Evolutionary conservation across 2,113 vertebrate genomes (phyloP), one percentile per base, ranked within the genome.

Genomic region (Recurvirostra avosetta): DNA sequence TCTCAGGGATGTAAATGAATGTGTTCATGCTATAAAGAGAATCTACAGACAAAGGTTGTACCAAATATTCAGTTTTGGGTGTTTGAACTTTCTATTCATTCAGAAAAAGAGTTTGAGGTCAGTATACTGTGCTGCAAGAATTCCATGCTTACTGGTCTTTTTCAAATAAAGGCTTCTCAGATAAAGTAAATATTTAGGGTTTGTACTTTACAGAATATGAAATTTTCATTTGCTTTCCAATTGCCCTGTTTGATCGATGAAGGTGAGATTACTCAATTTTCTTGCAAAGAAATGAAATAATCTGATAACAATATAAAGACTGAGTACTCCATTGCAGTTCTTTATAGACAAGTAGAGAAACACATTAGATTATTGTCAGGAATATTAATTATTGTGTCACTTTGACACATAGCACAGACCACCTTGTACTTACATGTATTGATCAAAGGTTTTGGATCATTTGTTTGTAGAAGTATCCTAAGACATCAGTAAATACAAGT

Each of bases 341-440:
- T 55, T 92, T 86, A 91, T 63, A 70, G 15, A 83, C 11, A 87
- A 93, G 11, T 55, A 56, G 18, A 96, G 50, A 91, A 88, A 91
- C 55, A 86, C 32, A 74, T 55, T 86, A 50, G 55, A 43, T 63
- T 94, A 72, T 52, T 93, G 41, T 80, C 67, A 91, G 23, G 58
- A 16, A 49, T 93, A 94, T 93, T 95, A 97, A 94, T 93, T 95
- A 75, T 90, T 50, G 30, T 84, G 62, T 49, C 49, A 74, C 36
- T 97, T 95, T 95, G 59, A 88, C 52, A 58, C 59, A 72, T 41
- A 71, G 4, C 22, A 92, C 18, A 75, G 72, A 59, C 19, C 43
- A 65, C 45, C 25, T 72, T 63, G 56, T 86, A 67, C 19, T 82
- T 95, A 70, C 3, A 21, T 56, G 6, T 83, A 95, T 86, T 82